Evolutionary conservation across 2,797 vertebrate genomes (phyloP).

Genomic region (Aphelocoma californica): DNA sequence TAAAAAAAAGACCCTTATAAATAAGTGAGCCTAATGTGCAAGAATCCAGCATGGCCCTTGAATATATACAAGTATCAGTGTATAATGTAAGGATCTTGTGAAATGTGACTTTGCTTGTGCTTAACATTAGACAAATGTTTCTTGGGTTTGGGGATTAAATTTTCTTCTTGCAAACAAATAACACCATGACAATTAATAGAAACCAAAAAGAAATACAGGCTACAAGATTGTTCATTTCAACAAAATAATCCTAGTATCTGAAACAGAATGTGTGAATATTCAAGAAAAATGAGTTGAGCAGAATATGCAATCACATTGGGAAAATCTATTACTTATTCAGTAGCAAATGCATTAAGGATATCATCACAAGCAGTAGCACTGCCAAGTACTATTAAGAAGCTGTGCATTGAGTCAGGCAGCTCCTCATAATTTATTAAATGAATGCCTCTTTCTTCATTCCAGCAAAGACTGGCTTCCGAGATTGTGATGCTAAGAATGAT

Average conservation of each 20-base stretch:
- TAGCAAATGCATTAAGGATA: slow-evolving; percentile 65
- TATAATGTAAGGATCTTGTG: neutral
- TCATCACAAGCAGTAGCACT: slow-evolving; percentile 17
- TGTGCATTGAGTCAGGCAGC: neutral
- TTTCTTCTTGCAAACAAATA: neutral
- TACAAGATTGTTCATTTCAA: neutral
- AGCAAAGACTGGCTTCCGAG: slow-evolving; percentile 22
- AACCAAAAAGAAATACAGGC: neutral
- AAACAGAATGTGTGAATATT: neutral
- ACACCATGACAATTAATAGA: neutral
- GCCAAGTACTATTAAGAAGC: slow-evolving; percentile 55
- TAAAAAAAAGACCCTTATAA: neutral
- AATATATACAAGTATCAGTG: neutral
- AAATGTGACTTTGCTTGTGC: neutral
- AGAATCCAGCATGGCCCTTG: neutral
- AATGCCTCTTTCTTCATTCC: slow-evolving; percentile 52
- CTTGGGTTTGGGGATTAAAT: neutral
- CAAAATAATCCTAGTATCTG: neutral
- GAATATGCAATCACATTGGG: neutral
- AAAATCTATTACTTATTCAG: slow-evolving; percentile 74
- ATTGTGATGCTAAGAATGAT: slow-evolving; percentile 36
- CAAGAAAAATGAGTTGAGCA: slow-evolving; percentile 12
- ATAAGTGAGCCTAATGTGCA: neutral
- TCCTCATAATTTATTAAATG: slow-evolving; percentile 73
- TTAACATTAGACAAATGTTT: neutral